Conservation (phyloP, 2,797 vertebrate genomes). For the Oreochromis mossambicus region DNA sequence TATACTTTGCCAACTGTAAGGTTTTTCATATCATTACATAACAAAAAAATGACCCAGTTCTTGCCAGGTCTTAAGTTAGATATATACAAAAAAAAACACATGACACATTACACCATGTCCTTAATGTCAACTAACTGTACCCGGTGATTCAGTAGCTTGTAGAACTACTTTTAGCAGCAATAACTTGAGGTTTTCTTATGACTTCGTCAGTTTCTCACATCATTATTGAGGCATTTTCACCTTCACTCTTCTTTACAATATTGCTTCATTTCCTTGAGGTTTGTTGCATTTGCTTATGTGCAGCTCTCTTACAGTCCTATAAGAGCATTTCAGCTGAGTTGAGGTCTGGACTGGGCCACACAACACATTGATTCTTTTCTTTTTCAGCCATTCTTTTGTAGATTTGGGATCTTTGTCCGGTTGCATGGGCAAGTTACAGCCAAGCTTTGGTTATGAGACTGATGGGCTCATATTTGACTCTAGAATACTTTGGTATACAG, state of each 20-base stretch:
- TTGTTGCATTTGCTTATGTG: background rate
- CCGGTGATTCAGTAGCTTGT: too few species aligned
- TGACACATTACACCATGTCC: background rate
- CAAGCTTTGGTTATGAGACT: background rate
- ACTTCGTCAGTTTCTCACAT: background rate
- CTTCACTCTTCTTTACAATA: background rate
- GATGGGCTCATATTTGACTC: background rate
- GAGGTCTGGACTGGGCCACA: background rate
- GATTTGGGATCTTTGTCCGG: background rate
- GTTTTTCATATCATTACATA: background rate
- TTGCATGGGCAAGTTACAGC: background rate
- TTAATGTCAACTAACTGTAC: background rate
- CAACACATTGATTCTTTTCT: background rate
- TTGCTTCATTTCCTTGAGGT: background rate
- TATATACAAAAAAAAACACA: background rate
- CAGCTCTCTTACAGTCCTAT: background rate
- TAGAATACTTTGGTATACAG: background rate
- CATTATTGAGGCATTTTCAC: background rate
- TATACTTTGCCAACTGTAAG: background rate
- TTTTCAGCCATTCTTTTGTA: background rate
- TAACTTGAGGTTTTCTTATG: background rate
- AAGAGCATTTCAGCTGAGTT: background rate
- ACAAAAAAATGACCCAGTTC: accelerated
- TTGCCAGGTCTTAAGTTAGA: background rate
- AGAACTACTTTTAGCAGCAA: background rate